phyloP scores from a whole-genome alignment of 2,113 vertebrate genomes.

The Apteryx mantelli region DNA sequence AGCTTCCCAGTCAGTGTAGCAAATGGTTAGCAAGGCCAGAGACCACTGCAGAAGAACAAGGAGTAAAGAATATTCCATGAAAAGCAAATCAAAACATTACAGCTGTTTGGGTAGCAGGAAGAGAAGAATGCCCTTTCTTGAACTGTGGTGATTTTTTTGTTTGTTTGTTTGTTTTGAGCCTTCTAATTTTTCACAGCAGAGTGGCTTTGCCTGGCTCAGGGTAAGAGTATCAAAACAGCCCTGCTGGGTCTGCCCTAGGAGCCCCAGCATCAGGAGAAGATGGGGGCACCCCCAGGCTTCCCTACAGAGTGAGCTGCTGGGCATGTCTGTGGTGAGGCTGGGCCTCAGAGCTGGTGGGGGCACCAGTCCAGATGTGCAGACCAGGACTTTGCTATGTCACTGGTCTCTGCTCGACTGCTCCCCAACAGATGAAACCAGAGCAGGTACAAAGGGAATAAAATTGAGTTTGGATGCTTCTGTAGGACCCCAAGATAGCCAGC shows the following conservation, averaged over 20 bases:
- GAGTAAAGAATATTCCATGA: neutral
- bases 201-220: neutral
- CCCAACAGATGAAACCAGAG: too few relatives aligned
- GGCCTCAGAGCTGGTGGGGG: neutral
- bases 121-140: neutral
- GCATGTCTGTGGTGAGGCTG: neutral
- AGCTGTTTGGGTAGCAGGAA: neutral
- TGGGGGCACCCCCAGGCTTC: too few relatives aligned
- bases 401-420: neutral
- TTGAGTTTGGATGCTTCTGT: neutral
- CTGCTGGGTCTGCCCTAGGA: neutral
- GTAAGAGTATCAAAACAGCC: neutral
- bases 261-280: neutral
- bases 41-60: neutral
- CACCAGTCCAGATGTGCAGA: neutral
- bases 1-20: neutral
- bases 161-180: neutral
- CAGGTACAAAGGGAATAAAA: neutral
- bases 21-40: neutral
- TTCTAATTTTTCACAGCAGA: neutral
- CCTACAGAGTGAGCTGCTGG: fast-evolving
- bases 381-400: neutral
- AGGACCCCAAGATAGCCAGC: neutral
- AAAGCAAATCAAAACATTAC: neutral
- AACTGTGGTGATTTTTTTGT: fast-evolving